A percentile compares a stretch with the other conserved stretches of the same genome.
phyloP scores from a whole-genome alignment of 2,797 vertebrate species.

The Mallotus villosus region DNA sequence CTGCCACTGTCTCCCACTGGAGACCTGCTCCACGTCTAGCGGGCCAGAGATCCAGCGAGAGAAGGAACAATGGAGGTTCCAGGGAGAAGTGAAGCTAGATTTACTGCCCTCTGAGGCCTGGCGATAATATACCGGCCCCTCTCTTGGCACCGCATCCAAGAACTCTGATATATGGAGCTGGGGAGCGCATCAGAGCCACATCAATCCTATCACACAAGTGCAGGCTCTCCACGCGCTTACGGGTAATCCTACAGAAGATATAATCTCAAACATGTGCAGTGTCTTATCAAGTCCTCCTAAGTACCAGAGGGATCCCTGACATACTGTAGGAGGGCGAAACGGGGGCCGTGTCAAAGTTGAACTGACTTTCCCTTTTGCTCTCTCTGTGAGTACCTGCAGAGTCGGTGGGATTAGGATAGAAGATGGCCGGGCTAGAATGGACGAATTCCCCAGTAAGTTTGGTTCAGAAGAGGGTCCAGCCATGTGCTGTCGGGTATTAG shows the following conservation, averaged over 20 bases:
- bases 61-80: slow-evolving; percentile 20
- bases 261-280: slow-evolving; percentile 50
- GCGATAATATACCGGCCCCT: slow-evolving; percentile 39
- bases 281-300: slow-evolving; percentile 29
- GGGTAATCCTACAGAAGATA: slow-evolving; percentile 40
- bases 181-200: slow-evolving; percentile 41
- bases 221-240: slow-evolving; percentile 27
- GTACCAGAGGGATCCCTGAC: background rate
- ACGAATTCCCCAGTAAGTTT: too few relatives aligned
- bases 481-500: too few relatives aligned
- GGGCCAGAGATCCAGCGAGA: background rate
- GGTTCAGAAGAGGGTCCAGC: too few relatives aligned
- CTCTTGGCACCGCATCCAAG: slow-evolving; percentile 54
- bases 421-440: too few relatives aligned
- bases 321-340: slow-evolving; percentile 19
- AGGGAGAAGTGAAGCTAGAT: slow-evolving; percentile 48
- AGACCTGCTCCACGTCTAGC: slow-evolving; percentile 11
- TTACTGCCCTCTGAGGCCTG: slow-evolving; percentile 56
- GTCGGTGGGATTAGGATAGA: too few relatives aligned
- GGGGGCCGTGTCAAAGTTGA: too few relatives aligned
- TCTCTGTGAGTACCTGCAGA: too few relatives aligned
- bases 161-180: slow-evolving; percentile 48
- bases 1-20: background rate
- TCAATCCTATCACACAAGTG: slow-evolving; percentile 54
- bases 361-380: too few relatives aligned